A percentile compares a stretch with the other conserved stretches of the same genome.
Conservation (phyloP, 2,797 vertebrate species). For the Cercopithecus diana region DNA sequence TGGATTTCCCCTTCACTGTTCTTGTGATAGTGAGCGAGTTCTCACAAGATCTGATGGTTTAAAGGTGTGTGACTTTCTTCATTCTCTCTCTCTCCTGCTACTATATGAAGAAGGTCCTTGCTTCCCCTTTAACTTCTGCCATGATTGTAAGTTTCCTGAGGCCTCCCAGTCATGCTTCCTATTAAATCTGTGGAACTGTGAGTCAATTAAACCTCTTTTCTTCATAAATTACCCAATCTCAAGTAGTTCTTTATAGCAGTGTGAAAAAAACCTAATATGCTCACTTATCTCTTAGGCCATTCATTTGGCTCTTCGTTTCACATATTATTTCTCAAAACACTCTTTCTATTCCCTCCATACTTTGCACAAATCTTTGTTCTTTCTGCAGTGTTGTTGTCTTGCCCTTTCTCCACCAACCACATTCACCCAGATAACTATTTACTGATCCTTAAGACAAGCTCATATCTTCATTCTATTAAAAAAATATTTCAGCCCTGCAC, state of each 20-base stretch:
- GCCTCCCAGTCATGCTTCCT: not conserved
- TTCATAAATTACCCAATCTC: not conserved
- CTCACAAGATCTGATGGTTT: not conserved
- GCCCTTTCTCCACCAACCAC: not conserved
- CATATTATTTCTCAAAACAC: not conserved
- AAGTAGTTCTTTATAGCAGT: not conserved
- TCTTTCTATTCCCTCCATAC: not conserved
- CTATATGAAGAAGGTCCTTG: not conserved
- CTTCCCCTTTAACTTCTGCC: not conserved
- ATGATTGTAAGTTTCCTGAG: not conserved
- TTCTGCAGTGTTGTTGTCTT: not conserved
- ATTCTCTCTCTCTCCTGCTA: not conserved
- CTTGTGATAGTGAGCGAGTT: not conserved
- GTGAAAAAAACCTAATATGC: not conserved
- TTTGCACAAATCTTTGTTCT: not conserved
- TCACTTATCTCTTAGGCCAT: not conserved
- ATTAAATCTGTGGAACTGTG: not conserved
- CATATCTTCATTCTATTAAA: not conserved
- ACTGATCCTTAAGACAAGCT: not conserved
- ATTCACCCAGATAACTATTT: not conserved
- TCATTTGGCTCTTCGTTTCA: not conserved
- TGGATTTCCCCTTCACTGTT: not conserved
- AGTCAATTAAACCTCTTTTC: not conserved
- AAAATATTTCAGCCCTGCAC: not conserved
- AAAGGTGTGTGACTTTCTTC: not conserved